Evolutionary conservation across 2,797 vertebrate species (phyloP).

Genomic region (Petrocephalus sullivani): DNA sequence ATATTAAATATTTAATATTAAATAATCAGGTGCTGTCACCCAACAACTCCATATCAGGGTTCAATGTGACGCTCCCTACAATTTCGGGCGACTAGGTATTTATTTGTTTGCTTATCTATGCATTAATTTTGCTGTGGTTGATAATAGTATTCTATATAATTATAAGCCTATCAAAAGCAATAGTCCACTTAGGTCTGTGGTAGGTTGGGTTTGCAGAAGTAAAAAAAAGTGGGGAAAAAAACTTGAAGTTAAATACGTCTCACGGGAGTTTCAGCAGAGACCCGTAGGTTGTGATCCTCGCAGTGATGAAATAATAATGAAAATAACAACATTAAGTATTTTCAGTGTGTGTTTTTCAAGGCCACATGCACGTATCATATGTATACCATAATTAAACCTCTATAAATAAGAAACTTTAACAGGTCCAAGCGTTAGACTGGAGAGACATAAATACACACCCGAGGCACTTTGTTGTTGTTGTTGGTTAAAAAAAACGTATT

Average conservation of each 20-base stretch:
- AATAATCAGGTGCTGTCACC: background rate
- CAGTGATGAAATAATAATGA: background rate
- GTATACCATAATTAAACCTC: background rate
- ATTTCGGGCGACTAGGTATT: background rate
- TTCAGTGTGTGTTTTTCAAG: background rate
- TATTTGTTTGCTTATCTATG: background rate
- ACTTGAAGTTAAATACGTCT: background rate
- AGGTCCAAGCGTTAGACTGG: background rate
- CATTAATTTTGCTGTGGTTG: background rate
- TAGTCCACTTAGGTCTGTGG: background rate
- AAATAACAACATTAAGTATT: background rate
- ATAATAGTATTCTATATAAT: background rate
- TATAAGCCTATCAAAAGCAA: background rate
- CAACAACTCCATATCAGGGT: background rate
- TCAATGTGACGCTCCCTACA: background rate
- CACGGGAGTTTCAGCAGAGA: background rate
- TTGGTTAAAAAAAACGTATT: background rate
- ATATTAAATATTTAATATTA: background rate
- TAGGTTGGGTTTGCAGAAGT: background rate
- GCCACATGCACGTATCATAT: background rate
- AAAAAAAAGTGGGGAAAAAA: background rate
- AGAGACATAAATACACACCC: constrained; percentile 14
- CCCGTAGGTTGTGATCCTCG: background rate
- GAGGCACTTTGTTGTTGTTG: background rate
- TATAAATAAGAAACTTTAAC: background rate